Evolutionary conservation across 2,888 invertebrate genomes (phyloP), one percentile per base, ranked within the genome.

Genomic region (Lamellibrachia satsuma): DNA sequence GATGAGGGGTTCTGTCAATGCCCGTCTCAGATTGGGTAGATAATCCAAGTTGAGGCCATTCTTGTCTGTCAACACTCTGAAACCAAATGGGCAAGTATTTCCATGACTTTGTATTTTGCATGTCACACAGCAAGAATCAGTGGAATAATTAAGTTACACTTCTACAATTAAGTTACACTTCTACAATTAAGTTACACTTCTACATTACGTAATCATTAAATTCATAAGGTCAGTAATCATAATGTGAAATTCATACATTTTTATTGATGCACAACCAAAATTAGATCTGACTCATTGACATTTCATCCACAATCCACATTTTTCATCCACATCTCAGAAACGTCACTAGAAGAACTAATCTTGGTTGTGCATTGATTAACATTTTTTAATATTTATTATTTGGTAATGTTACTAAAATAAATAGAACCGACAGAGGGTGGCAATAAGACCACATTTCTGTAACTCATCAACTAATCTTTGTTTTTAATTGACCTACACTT

Each of bases 21-120:
- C 97, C 93, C 98, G 97, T 22, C 98, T 97, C 27, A 99, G 96
- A 94, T 98, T 97, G 0, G 97, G 97, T n/a, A 98, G 97, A 96
- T 99, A 99, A 96, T 99, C 99, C 95, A 98, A 96, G 95, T 98
- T 98, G 92, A 99, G 97, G 0, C 98, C 98, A 90, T 98, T 97
- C 95, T 98, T 98, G 94, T 98, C 98, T 1, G 98, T 98, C 0
- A 98, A 98, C 55, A 98, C 97, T 95, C 98, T 98, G 96, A 92
- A 95, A 95, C 93, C 94, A 96, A 94, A 94, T n/a, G 22, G 15
- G 22, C 15, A 75, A 15, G 11, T 22, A 39, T 39, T 39, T 39
- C 39, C 39, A 39, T 39, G 39, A 39, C 39, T 39, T 39, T 39
- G 39, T 75, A 75, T 75, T 22, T 75, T 75, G 75, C 75, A 75